These are phyloP conservation scores for Centruroides vittatus DNA, from an alignment of 1,140 invertebrate genomes.

Conservation along the genomic window DNA sequence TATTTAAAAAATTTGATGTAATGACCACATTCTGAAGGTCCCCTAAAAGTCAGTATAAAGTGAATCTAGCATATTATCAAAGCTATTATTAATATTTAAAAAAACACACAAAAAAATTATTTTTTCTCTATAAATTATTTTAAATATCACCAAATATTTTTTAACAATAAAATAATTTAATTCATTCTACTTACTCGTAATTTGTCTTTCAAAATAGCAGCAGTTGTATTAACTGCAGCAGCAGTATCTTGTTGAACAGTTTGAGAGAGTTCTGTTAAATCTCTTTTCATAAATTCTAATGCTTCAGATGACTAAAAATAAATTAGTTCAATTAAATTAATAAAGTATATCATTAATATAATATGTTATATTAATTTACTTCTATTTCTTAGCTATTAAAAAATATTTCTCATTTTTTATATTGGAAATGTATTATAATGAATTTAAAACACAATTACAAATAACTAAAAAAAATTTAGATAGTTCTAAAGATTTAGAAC, in stretches of 20 bases:
- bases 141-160: neutral
- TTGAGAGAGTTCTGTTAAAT: slow-evolving; percentile 52
- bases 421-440: neutral
- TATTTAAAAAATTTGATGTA: too few relatives aligned
- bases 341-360: neutral
- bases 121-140: neutral
- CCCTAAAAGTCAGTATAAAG: too few relatives aligned
- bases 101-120: too few relatives aligned
- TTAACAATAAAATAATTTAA: neutral
- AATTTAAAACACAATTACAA: neutral
- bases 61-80: too few relatives aligned
- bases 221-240: slow-evolving; percentile 43
- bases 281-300: slow-evolving; percentile 56
- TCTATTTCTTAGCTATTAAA: too few relatives aligned
- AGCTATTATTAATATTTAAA: too few relatives aligned
- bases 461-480: neutral
- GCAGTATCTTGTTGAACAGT: slow-evolving; percentile 52
- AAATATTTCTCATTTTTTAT: too few relatives aligned
- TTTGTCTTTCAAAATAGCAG: slow-evolving; percentile 47
- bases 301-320: slow-evolving; percentile 45
- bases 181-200: slow-evolving; percentile 38
- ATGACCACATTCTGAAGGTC: too few relatives aligned
- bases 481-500: too few relatives aligned
- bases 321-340: neutral
- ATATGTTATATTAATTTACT: too few relatives aligned